Conservation (phyloP, 2,888 invertebrate genomes). For the Diarsia brunnea region DNA sequence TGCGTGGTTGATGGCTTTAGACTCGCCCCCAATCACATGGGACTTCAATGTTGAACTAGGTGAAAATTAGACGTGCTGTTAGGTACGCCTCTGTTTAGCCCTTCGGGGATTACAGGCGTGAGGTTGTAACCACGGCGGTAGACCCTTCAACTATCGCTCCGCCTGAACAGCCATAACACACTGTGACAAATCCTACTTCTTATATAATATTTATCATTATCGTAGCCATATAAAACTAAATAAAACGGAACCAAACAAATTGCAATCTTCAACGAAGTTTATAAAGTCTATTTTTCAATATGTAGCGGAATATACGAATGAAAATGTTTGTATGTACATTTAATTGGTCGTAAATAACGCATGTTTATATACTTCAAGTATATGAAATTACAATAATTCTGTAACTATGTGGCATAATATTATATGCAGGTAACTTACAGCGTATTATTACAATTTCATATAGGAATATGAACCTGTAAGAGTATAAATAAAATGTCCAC, state of each 20-base stretch:
- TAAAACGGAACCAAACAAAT: slow-evolving; percentile 53
- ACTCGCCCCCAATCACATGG: background rate
- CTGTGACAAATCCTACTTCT: slow-evolving; percentile 53
- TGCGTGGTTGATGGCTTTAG: background rate
- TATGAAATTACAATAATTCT: slow-evolving; percentile 18
- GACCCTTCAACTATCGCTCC: background rate
- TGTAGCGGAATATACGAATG: slow-evolving; percentile 63
- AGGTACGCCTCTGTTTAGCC: background rate
- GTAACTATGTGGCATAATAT: slow-evolving; percentile 27
- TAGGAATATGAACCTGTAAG: background rate
- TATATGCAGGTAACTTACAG: background rate
- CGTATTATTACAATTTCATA: slow-evolving; percentile 15
- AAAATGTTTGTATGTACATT: slow-evolving; percentile 48
- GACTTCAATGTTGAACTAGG: background rate
- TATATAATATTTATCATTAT: slow-evolving; percentile 57
- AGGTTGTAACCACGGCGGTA: background rate
- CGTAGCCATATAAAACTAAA: slow-evolving; percentile 50
- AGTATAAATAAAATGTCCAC: background rate
- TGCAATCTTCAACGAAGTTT: slow-evolving; percentile 25
- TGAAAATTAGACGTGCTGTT: background rate
- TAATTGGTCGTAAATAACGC: slow-evolving; percentile 60
- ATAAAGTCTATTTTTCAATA: slow-evolving; percentile 76
- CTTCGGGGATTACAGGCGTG: background rate
- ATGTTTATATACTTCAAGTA: slow-evolving; percentile 39
- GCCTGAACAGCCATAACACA: slow-evolving; percentile 46